These are phyloP conservation scores for Herpailurus yagouaroundi DNA, from an alignment of 2,113 vertebrate species.

Conservation along the genomic window DNA sequence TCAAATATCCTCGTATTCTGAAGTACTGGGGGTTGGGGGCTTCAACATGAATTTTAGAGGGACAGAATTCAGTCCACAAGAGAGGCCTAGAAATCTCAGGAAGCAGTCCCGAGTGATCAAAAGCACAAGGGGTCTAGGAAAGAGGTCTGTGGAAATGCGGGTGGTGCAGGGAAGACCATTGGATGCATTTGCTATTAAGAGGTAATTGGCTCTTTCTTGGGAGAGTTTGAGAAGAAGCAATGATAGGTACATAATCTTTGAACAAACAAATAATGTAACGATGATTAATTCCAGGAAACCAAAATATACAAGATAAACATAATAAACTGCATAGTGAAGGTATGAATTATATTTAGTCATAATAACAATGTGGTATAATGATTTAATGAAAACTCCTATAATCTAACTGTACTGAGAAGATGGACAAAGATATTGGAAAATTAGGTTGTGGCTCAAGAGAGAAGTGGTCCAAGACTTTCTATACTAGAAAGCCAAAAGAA, in stretches of 20 bases:
- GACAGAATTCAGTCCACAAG: background rate
- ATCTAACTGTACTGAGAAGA: background rate
- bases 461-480: background rate
- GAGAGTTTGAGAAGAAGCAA: background rate
- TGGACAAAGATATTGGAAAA: background rate
- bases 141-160: background rate
- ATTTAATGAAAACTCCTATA: background rate
- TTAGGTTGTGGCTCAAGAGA: background rate
- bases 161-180: background rate
- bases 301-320: background rate
- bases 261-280: background rate
- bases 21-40: background rate
- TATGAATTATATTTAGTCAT: background rate
- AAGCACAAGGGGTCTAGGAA: background rate
- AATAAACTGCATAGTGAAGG: background rate
- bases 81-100: background rate
- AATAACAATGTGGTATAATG: background rate
- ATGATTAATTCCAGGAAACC: background rate
- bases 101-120: background rate
- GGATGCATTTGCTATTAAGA: background rate
- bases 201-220: background rate
- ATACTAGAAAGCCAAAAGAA: background rate
- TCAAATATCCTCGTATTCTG: background rate
- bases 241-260: background rate
- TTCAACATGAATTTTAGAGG: background rate